Percentiles rank a stretch among this genome's conserved stretches.
These are phyloP conservation scores for Actias luna DNA, from an alignment of 2,888 invertebrate genomes.

Conservation along the genomic window DNA sequence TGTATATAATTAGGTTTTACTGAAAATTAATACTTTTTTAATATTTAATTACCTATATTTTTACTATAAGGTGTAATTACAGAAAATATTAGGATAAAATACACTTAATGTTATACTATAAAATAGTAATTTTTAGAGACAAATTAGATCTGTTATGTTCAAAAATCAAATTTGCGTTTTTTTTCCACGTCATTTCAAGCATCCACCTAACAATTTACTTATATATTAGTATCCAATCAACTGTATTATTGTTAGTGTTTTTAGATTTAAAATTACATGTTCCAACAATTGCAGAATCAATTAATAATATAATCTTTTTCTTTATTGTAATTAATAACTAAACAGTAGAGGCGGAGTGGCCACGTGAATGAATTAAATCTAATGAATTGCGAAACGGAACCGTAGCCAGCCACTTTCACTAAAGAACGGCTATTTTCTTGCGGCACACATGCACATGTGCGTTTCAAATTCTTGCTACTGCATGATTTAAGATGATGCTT, in stretches of 20 bases:
- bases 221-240: conserved; percentile 6
- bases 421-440: conserved; percentile 66
- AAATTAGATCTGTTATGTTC: too few relatives aligned
- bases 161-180: background rate
- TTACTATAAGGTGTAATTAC: too few relatives aligned
- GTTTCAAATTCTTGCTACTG: conserved; percentile 33
- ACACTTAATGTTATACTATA: background rate
- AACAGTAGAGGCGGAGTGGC: conserved; percentile 18
- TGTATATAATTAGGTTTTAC: background rate
- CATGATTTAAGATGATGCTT: conserved; percentile 47
- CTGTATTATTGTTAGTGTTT: conserved; percentile 12
- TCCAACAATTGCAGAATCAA: background rate
- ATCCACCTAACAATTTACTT: background rate
- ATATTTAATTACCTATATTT: background rate
- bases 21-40: background rate
- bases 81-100: background rate
- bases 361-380: conserved; percentile 47
- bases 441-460: conserved; percentile 47
- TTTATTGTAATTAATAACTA: conserved; percentile 1
- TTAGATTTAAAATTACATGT: conserved; percentile 10
- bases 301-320: conserved; percentile 4
- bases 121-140: too few relatives aligned
- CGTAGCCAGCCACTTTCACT: conserved; percentile 73
- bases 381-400: conserved; percentile 70
- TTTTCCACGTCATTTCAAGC: background rate